Conservation (phyloP, 1,140 invertebrate species). For the Hormaphis cornu region DNA sequence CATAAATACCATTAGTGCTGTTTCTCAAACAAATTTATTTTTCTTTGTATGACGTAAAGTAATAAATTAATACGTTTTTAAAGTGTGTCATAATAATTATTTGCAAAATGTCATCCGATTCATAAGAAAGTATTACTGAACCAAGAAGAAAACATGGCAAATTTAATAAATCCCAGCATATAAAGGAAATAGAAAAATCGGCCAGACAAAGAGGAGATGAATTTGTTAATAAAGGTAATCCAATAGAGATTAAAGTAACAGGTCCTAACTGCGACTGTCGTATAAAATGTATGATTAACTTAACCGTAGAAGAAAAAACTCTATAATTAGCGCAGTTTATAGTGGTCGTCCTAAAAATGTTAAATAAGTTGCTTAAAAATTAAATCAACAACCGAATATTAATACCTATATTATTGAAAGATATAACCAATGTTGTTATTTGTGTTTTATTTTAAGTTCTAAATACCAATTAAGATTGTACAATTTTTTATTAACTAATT, state of each 20-base stretch:
- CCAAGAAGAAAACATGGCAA: conserved; percentile 38
- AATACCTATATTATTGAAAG: too few relatives aligned
- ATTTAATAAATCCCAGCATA: conserved; percentile 22
- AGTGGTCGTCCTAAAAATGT: neutral
- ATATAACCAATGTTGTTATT: too few relatives aligned
- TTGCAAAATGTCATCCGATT: neutral
- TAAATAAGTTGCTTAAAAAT: too few relatives aligned
- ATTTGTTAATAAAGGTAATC: conserved; percentile 1
- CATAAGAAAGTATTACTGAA: neutral
- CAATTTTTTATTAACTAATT: too few relatives aligned
- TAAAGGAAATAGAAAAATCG: conserved; percentile 3
- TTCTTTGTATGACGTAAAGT: too few relatives aligned
- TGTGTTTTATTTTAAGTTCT: too few relatives aligned
- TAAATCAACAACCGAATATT: too few relatives aligned
- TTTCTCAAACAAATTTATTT: too few relatives aligned
- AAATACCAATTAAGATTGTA: too few relatives aligned
- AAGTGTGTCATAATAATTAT: too few relatives aligned
- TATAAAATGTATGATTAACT: neutral
- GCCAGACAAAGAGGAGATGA: neutral
- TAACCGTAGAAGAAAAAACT: neutral
- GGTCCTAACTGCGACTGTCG: neutral
- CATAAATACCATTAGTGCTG: too few relatives aligned
- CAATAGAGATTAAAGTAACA: neutral
- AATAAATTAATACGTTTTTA: too few relatives aligned
- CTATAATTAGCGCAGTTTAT: neutral